phyloP scores from a whole-genome alignment of 1,140 invertebrate species.

The Zophobas atratus region DNA sequence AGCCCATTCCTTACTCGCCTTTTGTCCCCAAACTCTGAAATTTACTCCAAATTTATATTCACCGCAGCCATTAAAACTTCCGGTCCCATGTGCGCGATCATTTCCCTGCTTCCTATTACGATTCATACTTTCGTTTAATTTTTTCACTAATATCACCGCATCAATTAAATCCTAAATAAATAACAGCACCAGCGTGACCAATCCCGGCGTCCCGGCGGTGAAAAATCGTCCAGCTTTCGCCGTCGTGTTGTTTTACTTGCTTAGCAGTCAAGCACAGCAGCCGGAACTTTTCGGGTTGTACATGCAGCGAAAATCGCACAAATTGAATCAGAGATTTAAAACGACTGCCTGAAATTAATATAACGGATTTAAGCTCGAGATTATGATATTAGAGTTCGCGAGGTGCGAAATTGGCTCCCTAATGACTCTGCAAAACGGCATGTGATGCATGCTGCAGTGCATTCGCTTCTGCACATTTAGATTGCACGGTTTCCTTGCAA shows the following conservation, averaged over 20 bases:
- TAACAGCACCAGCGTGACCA: not conserved
- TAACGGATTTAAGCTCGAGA: constrained; percentile 50
- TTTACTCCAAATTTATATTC: constrained; percentile 33
- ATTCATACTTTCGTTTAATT: constrained; percentile 33
- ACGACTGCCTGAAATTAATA: constrained; percentile 46
- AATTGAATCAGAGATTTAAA: constrained; percentile 47
- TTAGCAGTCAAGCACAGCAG: too few species aligned
- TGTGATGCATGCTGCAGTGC: constrained; percentile 21
- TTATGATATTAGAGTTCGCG: constrained; percentile 53
- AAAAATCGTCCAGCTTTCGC: not conserved
- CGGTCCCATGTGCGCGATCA: constrained; percentile 23
- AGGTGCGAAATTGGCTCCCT: constrained; percentile 56
- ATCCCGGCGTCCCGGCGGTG: not conserved
- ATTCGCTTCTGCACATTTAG: constrained; percentile 22
- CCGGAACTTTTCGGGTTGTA: constrained; percentile 13
- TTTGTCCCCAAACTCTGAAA: not conserved
- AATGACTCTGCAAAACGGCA: constrained; percentile 48
- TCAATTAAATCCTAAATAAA: constrained; percentile 34
- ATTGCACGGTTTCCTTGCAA: not conserved
- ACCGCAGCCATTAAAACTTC: constrained; percentile 13
- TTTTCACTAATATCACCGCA: constrained; percentile 21
- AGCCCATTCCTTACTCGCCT: too few species aligned
- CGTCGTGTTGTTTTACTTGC: not conserved
- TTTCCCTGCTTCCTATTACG: constrained; percentile 15
- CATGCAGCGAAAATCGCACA: constrained; percentile 13